Base-by-base conservation (phyloP, 1,140 invertebrate species). In the Megathymus violae region DNA sequence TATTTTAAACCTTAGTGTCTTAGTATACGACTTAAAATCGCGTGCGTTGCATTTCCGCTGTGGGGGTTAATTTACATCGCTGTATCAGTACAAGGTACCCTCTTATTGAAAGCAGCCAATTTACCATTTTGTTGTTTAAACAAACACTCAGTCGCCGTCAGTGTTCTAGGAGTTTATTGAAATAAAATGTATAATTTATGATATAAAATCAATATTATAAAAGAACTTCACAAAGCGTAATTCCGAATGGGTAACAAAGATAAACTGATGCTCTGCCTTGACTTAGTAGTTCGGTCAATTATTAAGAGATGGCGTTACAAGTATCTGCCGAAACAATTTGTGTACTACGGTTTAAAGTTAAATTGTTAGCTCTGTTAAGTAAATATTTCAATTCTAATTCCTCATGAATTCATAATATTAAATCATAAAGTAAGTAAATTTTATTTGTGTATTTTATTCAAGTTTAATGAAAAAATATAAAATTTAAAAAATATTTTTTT, bases 61-160 rank as follows among this genome's bases (percentile, higher is more conserved):
- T 9, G 46, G 36, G 7, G 34, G 10, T 13, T 34, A 25, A n/a
- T 61, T 44, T 52, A 40, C 9, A 59, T 51, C 34, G 43, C n/a
- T 6, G 46, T 66, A 66, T 58, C 56, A 47, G 44, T 63, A 60
- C 71, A 69, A 76, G 63, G 71, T 68, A 70, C 76, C 71, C 74
- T 76, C 76, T 82, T 86, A 90, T 90, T 90, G 88, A 85, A 88
- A 88, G 78, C 73, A 79, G 65, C 70, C 77, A 80, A 86, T 89
- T 88, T 82, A 83, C 83, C 73, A 83, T 86, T 83, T 80, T 82
- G 82, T 81, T 86, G 76, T 82, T 84, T 78, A 88, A 81, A 89
- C 80, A 88, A 82, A 83, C 82, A 82, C 65, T 51, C 69, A 69
- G 63, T 69, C 67, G 63, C 66, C 71, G 63, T 62, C 58, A 75